Evolutionary conservation across 2,888 invertebrate species (phyloP).

Genomic region (Caenorhabditis macrosperma): DNA sequence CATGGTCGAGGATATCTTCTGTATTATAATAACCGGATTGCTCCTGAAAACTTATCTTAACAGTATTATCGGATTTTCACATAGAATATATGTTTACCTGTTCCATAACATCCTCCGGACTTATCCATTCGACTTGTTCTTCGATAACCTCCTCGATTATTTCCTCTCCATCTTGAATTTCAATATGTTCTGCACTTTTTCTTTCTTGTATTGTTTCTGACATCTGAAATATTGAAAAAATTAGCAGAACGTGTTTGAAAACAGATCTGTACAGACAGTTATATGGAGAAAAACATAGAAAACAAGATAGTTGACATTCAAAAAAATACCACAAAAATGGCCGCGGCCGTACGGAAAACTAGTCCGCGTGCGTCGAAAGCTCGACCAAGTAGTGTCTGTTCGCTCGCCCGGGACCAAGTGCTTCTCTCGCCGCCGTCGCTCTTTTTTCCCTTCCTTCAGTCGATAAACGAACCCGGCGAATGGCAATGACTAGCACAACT

Average conservation of each 20-base stretch:
- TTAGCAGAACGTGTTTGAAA: background rate
- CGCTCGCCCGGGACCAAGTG: background rate
- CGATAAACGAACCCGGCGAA: background rate
- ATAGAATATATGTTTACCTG: background rate
- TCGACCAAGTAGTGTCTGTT: background rate
- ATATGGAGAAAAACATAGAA: background rate
- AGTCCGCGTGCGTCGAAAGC: background rate
- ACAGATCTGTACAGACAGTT: too few species aligned
- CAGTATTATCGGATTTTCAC: background rate
- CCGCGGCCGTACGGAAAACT: background rate
- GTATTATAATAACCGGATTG: conserved; percentile 4
- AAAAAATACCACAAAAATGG: background rate
- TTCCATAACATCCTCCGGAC: conserved; percentile 9
- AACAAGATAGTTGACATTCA: conserved; percentile 3
- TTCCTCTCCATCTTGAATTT: conserved; percentile 20
- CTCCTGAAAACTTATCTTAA: conserved; percentile 9
- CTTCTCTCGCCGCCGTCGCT: background rate
- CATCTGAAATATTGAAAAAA: conserved; percentile 6
- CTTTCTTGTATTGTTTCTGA: background rate
- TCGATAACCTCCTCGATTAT: conserved; percentile 43
- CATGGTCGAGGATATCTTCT: conserved; percentile 13
- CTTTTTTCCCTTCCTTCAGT: background rate
- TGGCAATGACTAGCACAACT: conserved; percentile 15
- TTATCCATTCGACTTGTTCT: conserved; percentile 40
- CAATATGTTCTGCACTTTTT: conserved; percentile 19